Evolutionary conservation across 1,140 invertebrate genomes (phyloP).

Genomic region (Saccostrea echinata): DNA sequence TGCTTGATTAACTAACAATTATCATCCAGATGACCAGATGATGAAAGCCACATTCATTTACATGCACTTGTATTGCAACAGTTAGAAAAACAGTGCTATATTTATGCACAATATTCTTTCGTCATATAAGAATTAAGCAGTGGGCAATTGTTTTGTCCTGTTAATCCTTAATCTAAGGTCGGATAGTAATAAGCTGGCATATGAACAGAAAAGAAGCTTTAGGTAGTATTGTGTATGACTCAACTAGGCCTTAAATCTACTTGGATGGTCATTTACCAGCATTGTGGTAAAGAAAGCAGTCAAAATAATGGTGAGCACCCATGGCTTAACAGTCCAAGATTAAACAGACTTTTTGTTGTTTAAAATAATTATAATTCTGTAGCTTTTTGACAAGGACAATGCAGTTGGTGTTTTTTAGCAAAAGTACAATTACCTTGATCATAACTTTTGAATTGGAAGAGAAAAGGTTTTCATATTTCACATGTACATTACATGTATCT

Average conservation of each 20-base stretch:
- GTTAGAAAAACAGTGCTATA: conserved; percentile 9
- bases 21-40: not conserved
- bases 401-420: too few relatives aligned
- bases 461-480: too few relatives aligned
- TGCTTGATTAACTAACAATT: not conserved
- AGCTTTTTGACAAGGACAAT: too few relatives aligned
- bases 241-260: not conserved
- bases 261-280: not conserved
- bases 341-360: not conserved
- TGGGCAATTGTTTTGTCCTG: not conserved
- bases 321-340: not conserved
- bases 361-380: not conserved
- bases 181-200: not conserved
- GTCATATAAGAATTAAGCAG: conserved; percentile 15
- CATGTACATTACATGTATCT: too few relatives aligned
- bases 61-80: conserved; percentile 19
- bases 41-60: not conserved
- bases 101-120: conserved; percentile 37
- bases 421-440: too few relatives aligned
- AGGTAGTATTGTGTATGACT: conserved; percentile 1
- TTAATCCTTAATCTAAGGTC: conserved; percentile 28
- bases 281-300: not conserved
- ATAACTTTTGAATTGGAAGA: too few relatives aligned
- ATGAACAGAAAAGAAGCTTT: not conserved
- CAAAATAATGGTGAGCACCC: not conserved